Percentiles rank a stretch among this genome's conserved stretches.
These are phyloP conservation scores for Cactoblastis cactorum DNA, from an alignment of 2,888 invertebrate genomes.

Conservation along the genomic window DNA sequence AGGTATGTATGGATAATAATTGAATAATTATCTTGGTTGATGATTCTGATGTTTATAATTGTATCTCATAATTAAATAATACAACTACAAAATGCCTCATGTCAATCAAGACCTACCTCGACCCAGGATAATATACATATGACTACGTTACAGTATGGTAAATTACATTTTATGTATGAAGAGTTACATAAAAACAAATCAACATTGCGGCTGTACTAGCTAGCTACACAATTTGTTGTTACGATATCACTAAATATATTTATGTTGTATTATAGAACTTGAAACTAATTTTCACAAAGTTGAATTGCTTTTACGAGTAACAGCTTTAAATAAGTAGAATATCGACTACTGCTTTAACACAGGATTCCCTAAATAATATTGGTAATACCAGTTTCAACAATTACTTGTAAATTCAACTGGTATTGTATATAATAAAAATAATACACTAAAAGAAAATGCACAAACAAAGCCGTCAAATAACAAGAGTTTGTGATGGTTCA, in stretches of 20 bases:
- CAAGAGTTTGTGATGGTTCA: conserved; percentile 60
- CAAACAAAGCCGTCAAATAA: conserved; percentile 64
- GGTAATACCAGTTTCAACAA: conserved; percentile 34
- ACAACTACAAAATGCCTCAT: neutral
- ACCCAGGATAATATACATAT: neutral
- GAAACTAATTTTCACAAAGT: neutral
- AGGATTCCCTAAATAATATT: conserved; percentile 34
- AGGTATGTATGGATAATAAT: conserved; percentile 25
- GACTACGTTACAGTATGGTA: neutral
- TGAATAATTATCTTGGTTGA: conserved; percentile 12
- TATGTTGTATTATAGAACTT: too few species aligned
- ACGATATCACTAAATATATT: neutral
- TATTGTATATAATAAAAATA: conserved; percentile 35
- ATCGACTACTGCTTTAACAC: conserved; percentile 31
- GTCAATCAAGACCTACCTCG: too few species aligned
- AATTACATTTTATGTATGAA: neutral
- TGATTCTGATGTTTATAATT: neutral
- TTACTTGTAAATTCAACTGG: conserved; percentile 33
- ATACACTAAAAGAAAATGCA: conserved; percentile 73
- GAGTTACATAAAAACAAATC: neutral
- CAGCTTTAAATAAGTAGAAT: conserved; percentile 19
- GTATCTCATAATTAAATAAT: neutral
- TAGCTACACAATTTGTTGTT: neutral
- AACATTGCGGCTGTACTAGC: neutral
- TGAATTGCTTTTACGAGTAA: neutral